phyloP scores from a whole-genome alignment of 2,888 invertebrate genomes.

The Cybosia mesomella region DNA sequence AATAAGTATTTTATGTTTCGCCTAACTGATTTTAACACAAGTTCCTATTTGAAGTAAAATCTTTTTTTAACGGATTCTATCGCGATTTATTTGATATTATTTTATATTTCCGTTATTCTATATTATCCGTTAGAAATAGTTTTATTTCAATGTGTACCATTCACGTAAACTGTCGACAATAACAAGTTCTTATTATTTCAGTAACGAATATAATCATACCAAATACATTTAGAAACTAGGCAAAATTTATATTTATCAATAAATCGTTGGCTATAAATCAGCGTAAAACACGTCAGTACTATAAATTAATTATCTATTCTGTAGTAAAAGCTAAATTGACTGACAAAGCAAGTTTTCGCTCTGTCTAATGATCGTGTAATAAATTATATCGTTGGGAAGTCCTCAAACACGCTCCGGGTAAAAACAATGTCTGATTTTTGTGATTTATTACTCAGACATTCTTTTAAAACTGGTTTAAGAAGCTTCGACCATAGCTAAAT shows the following conservation, averaged over 20 bases:
- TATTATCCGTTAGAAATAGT: no score
- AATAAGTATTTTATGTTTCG: background rate
- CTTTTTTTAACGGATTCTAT: no score
- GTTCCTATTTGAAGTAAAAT: no score
- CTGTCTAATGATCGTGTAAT: conserved; percentile 35
- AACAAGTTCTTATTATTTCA: no score
- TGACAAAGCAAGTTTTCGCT: conserved; percentile 36
- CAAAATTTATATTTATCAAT: conserved; percentile 3
- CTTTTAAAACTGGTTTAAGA: conserved; percentile 39
- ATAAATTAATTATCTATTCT: background rate
- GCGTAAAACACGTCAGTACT: background rate
- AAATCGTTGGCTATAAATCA: conserved; percentile 38
- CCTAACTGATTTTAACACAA: background rate
- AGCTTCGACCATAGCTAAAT: conserved; percentile 34
- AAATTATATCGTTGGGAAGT: conserved; percentile 38
- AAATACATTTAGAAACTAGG: conserved; percentile 7
- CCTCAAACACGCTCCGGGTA: conserved; percentile 26
- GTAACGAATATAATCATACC: conserved; percentile 9
- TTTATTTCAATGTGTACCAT: no score
- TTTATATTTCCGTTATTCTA: no score
- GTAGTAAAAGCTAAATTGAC: conserved; percentile 28
- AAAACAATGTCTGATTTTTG: conserved; percentile 25
- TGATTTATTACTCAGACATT: conserved; percentile 46
- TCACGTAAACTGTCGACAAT: no score
- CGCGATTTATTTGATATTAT: no score